phyloP scores from a whole-genome alignment of 2,888 invertebrate species.

The Netelia fuscicornis region DNA sequence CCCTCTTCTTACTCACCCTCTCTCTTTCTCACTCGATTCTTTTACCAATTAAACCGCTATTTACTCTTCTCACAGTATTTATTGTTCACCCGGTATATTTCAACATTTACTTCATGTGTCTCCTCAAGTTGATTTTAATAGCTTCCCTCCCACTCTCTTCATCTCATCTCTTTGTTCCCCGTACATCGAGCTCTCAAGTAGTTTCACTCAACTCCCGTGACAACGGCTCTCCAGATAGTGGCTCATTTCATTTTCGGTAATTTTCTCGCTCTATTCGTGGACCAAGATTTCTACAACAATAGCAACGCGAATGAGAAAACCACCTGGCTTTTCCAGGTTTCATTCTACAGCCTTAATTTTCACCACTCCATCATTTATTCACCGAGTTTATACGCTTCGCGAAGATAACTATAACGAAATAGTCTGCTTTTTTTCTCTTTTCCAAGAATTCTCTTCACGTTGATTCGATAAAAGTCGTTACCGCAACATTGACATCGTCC shows the following conservation, averaged over 20 bases:
- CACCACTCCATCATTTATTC: background rate
- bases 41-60: constrained; percentile 1
- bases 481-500: too few species aligned
- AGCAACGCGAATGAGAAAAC: background rate
- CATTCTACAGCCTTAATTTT: background rate
- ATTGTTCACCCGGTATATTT: constrained; percentile 20
- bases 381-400: background rate
- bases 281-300: constrained; percentile 10
- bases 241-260: constrained; percentile 44
- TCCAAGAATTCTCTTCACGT: background rate
- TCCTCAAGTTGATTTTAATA: constrained; percentile 45
- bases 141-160: constrained; percentile 19
- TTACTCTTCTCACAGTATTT: constrained; percentile 25
- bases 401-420: too few species aligned
- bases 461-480: too few species aligned
- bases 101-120: constrained; percentile 12
- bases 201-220: background rate
- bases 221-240: constrained; percentile 6
- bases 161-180: constrained; percentile 47
- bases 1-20: constrained; percentile 2
- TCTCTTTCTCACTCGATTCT: constrained; percentile 2
- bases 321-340: background rate
- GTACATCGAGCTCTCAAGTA: constrained; percentile 54
- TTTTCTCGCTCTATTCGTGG: constrained; percentile 14
- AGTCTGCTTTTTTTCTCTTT: too few species aligned